Evolutionary conservation across 2,888 invertebrate genomes (phyloP), one percentile per base, ranked within the genome.

Genomic region (Leptothorax acervorum): DNA sequence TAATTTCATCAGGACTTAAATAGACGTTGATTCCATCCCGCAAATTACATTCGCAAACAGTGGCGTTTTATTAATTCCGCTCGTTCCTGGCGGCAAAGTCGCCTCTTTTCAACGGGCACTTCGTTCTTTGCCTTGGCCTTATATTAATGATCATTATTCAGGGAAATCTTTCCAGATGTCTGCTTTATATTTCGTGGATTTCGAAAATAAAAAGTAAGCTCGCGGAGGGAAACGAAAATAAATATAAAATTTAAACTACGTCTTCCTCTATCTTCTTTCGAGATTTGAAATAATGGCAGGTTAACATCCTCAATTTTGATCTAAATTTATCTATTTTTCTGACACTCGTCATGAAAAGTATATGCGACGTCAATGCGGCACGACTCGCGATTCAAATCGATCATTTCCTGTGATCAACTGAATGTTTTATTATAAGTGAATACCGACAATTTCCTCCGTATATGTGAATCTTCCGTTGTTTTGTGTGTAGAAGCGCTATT

Each of bases 1-100:
- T 86, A 78, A 84, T 84, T 84, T 63, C 48, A 84, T 85, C 79
- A 79, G 53, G 71, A 48, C 57, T 85, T 83, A 81, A 83, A 85
- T 79, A 79, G 78, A 71, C 82, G 85, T 74, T 76, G 85, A 86
- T 74, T 79, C 65, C 63, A 60, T 82, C 51, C 79, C 82, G 78
- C 75, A 84, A 84, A 86, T 84, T 86, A 73, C 71, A 70, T 84
- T 74, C 66, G 71, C 70, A 84, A 85, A 76, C 62, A 82, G 62
- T 74, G 48, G 60, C 70, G 70, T 84, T 66, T 81, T 74, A 74
- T 84, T 78, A 78, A 78, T 78, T 78, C 15, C 68, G 57, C 68
- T 57, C 68, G 66, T 55, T 75, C 68, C 39, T 39, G 51, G 68
- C 57, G 28, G 63, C 23, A 5, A 73, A 12, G 70, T 75, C 60